Base-by-base conservation (phyloP, 2,113 vertebrate genomes). In the Pterocles burchelli region DNA sequence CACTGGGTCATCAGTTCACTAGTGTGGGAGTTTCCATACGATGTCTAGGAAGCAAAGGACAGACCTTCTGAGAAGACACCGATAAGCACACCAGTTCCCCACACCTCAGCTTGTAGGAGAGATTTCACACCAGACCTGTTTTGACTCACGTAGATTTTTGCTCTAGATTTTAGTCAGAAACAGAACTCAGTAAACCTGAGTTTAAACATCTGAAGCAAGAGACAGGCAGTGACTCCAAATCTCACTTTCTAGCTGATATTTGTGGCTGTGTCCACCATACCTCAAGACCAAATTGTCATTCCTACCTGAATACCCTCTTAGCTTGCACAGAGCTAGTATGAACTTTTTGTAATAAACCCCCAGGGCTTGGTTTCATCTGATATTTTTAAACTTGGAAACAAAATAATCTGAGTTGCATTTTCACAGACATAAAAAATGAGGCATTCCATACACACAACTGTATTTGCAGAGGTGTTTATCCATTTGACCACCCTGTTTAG, bases 311-410 rank as follows among this genome's bases (percentile, higher is more conserved):
- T 17, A 52, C 12, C 11, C 10, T 31, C 24, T 25, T 29, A 71
- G 29, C 20, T 36, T 48, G 31, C 34, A 31, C 38, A 38, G 28
- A 54, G 7, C 33, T 9, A 17, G 12, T 5, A 13, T 0, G 10
- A 45, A 29, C 11, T 25, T 33, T 61, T 17, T 86, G 34, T 49
- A 65, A 10, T 29, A 77, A 88, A 25, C 28, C 17, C 59, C 51
- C 43, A 68, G 0, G 13, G 24, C 68, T 75, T 13, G 0, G 28
- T 38, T 85, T 77, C 49, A 10, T 0, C 0, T 3, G 5, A 12
- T 79, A 29, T 72, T 85, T 88, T 93, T 41, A 84, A 78, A 75
- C 54, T 75, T 79, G 73, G 66, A 84, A 81, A 49, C 34, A 77
- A 92, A 87, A 70, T 68, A 31, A 22, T 49, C 15, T 0, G 3